phyloP scores from a whole-genome alignment of 2,888 invertebrate genomes.

The Dione juno region DNA sequence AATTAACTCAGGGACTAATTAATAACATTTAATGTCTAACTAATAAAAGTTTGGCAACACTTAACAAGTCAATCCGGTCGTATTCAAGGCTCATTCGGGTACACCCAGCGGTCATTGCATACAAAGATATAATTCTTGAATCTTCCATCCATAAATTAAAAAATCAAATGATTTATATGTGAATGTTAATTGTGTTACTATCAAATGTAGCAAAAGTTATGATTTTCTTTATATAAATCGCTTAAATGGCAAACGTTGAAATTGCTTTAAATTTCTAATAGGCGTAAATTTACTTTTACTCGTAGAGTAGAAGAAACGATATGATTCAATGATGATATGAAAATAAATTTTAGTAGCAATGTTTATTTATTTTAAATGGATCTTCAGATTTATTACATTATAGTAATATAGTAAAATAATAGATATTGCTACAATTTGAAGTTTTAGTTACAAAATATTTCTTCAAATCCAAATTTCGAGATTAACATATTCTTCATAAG shows the following conservation, averaged over 20 bases:
- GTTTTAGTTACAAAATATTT: too few species aligned
- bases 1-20: neutral
- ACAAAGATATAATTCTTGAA: neutral
- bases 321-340: too few species aligned
- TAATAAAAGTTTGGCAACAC: constrained; percentile 13
- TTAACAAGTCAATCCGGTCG: constrained; percentile 18
- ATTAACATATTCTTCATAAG: too few species aligned
- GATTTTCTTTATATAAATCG: too few species aligned
- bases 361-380: too few species aligned
- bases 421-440: too few species aligned
- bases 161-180: neutral
- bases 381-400: too few species aligned
- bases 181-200: neutral
- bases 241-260: neutral
- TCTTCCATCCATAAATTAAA: neutral
- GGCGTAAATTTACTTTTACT: neutral
- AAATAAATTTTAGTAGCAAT: too few species aligned
- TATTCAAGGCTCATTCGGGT: constrained; percentile 4
- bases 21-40: neutral
- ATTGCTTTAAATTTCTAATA: constrained; percentile 5
- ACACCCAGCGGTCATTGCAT: constrained; percentile 4
- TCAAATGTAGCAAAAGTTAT: too few species aligned
- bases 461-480: too few species aligned
- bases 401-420: neutral
- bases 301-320: too few species aligned